Percentiles rank a stretch among this genome's conserved stretches.
Conservation (phyloP, 2,113 vertebrate genomes). For the Poecile atricapillus region DNA sequence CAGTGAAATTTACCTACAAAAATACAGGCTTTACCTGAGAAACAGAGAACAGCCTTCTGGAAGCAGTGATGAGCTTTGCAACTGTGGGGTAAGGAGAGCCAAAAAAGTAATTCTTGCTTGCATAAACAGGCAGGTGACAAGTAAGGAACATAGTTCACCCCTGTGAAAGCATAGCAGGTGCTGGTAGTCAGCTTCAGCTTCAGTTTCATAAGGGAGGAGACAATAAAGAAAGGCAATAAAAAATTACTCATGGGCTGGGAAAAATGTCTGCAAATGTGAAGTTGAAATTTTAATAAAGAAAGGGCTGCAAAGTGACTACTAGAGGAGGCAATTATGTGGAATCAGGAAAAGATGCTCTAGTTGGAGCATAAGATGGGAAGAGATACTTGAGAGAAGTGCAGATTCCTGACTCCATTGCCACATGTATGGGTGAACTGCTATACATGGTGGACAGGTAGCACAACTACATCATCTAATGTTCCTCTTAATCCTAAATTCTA, state of each 20-base stretch:
- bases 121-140: neutral
- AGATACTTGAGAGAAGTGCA: neutral
- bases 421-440: rapidly evolving
- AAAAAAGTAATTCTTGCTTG: neutral
- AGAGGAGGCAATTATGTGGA: neutral
- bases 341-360: neutral
- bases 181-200: neutral
- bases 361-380: neutral
- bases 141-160: neutral
- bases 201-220: neutral
- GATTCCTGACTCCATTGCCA: neutral
- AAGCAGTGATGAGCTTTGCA: neutral
- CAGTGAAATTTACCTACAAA: neutral
- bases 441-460: rapidly evolving
- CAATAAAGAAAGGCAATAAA: neutral
- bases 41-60: neutral
- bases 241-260: neutral
- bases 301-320: neutral
- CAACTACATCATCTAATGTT: neutral
- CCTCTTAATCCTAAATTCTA: neutral
- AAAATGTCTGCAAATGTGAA: neutral
- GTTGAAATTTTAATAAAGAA: neutral
- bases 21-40: neutral
- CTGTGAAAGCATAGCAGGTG: neutral
- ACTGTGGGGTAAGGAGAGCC: neutral